These are phyloP conservation scores for Regulus satrapa DNA, from an alignment of 2,113 vertebrate species.

Conservation along the genomic window DNA sequence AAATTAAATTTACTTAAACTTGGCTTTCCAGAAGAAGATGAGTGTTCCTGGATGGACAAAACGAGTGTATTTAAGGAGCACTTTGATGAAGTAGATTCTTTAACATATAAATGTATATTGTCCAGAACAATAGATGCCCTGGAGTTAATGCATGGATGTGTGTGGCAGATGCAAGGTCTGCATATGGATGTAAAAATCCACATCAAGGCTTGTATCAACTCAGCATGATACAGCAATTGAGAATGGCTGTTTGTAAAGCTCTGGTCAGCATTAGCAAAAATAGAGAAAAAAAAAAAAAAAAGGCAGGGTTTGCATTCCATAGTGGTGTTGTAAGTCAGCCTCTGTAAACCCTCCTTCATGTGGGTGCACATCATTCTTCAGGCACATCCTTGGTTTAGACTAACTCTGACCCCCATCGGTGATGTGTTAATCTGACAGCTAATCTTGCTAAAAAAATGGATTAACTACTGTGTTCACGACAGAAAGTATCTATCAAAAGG, in stretches of 20 bases:
- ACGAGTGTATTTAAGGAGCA: neutral
- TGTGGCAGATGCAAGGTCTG: constrained; percentile 26
- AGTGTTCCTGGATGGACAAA: neutral
- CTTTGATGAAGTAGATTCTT: neutral
- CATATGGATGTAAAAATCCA: constrained; percentile 22
- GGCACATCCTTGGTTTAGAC: constrained; percentile 1
- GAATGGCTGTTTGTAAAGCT: constrained; percentile 18
- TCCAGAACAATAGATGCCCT: neutral
- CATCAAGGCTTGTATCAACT: constrained; percentile 51
- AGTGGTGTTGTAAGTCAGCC: neutral
- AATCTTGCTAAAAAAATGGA: constrained; percentile 36
- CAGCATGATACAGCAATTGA: neutral
- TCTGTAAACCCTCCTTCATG: constrained; percentile 6
- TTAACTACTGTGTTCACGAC: neutral
- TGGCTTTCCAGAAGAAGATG: neutral
- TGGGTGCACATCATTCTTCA: neutral
- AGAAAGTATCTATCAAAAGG: neutral
- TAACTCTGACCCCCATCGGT: neutral
- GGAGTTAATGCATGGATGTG: neutral
- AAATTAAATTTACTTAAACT: neutral
- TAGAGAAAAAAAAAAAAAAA: neutral
- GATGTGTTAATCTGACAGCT: constrained; percentile 48
- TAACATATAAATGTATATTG: neutral
- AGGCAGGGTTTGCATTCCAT: constrained; percentile 8
- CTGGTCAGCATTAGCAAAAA: constrained; percentile 39